phyloP scores from a whole-genome alignment of 2,888 invertebrate species.

The Hyppa rectilinea region DNA sequence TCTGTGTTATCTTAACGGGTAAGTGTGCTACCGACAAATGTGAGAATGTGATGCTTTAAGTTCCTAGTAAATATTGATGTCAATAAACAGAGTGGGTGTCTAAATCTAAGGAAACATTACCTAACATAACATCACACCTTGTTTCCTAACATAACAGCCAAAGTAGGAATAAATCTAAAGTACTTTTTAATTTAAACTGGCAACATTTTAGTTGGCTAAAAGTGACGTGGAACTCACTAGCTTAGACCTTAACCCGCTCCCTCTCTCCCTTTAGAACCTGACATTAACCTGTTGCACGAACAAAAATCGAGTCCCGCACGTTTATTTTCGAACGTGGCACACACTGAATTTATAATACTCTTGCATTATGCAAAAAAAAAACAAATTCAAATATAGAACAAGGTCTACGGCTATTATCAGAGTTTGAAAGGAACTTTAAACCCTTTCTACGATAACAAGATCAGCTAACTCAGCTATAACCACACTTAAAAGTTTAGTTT shows the following conservation, averaged over 20 bases:
- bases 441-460: constrained; percentile 51
- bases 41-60: constrained; percentile 26
- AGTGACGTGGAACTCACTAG: neutral
- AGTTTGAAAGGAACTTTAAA: constrained; percentile 16
- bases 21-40: constrained; percentile 51
- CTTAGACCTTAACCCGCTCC: neutral
- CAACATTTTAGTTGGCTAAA: neutral
- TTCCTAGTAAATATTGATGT: constrained; percentile 4
- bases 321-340: neutral
- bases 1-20: constrained; percentile 45
- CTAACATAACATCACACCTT: no score
- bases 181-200: neutral
- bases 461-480: constrained; percentile 31
- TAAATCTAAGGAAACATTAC: neutral
- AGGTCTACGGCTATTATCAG: constrained; percentile 7
- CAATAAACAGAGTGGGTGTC: neutral
- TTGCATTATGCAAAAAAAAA: neutral
- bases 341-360: neutral
- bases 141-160: no score
- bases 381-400: constrained; percentile 8
- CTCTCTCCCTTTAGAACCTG: neutral
- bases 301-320: neutral
- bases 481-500: constrained; percentile 51
- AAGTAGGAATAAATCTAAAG: neutral
- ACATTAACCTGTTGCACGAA: neutral